Conservation (phyloP, 2,888 invertebrate species). For the Achlya flavicornis region DNA sequence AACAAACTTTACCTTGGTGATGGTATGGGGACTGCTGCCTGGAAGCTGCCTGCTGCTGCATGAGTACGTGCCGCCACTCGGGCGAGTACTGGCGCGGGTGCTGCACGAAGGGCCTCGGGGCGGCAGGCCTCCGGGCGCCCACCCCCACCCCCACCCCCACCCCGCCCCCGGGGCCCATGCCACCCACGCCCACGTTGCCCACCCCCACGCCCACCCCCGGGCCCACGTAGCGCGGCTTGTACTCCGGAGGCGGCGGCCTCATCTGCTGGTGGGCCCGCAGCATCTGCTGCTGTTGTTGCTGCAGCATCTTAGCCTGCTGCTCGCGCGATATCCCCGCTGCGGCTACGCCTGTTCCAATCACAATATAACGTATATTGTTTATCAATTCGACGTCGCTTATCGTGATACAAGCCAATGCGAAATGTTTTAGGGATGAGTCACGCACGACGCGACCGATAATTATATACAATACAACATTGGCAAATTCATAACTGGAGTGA, state of each 20-base stretch:
- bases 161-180: no score
- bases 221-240: constrained; percentile 87
- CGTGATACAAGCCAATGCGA: neutral
- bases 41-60: constrained; percentile 82
- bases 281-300: constrained; percentile 88
- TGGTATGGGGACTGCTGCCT: constrained; percentile 77
- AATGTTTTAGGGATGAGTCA: neutral
- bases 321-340: constrained; percentile 81
- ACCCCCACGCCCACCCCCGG: constrained; percentile 42
- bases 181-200: constrained; percentile 67
- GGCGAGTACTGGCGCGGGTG: constrained; percentile 75
- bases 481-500: neutral
- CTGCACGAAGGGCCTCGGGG: constrained; percentile 57
- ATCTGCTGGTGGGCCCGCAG: constrained; percentile 79
- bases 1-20: constrained; percentile 63
- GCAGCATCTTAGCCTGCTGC: constrained; percentile 87
- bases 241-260: constrained; percentile 93
- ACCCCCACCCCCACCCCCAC: constrained; percentile 71
- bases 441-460: neutral
- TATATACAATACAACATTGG: neutral
- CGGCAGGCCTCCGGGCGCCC: constrained; percentile 47
- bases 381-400: neutral
- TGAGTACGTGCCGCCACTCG: constrained; percentile 81
- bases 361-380: neutral
- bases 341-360: constrained; percentile 56